phyloP scores from a whole-genome alignment of 1,140 invertebrate genomes.

The Drusus annulatus region DNA sequence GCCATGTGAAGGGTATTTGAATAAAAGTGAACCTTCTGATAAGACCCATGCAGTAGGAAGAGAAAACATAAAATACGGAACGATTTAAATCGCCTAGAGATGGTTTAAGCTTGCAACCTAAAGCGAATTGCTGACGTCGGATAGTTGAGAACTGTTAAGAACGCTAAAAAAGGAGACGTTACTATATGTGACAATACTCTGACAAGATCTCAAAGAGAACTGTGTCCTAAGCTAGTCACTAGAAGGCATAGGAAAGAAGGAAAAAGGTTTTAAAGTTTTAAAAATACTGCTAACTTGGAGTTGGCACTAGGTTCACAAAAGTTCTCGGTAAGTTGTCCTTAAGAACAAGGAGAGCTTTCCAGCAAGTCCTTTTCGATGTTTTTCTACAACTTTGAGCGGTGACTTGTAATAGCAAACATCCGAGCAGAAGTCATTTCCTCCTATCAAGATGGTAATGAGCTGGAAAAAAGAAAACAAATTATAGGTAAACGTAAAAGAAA shows the following conservation, averaged over 20 bases:
- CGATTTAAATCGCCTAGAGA: too few relatives aligned
- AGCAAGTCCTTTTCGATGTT: slow-evolving; percentile 71
- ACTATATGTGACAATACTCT: too few relatives aligned
- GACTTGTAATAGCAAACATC: slow-evolving; percentile 72
- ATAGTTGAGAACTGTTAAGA: background rate
- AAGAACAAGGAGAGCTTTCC: slow-evolving; percentile 70
- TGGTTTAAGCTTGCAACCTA: too few relatives aligned
- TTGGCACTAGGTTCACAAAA: slow-evolving; percentile 73
- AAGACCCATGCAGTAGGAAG: too few relatives aligned
- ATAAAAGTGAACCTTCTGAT: too few relatives aligned
- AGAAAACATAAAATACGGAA: background rate
- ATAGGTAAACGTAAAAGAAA: too few relatives aligned
- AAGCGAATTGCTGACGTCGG: background rate
- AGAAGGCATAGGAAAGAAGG: background rate
- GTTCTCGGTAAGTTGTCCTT: slow-evolving; percentile 75
- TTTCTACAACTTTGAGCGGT: slow-evolving; percentile 62
- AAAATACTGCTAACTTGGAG: slow-evolving; percentile 65
- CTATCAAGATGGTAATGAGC: slow-evolving; percentile 79
- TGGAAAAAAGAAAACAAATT: slow-evolving; percentile 64
- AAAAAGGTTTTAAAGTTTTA: background rate
- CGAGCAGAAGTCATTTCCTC: slow-evolving; percentile 80
- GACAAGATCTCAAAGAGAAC: too few relatives aligned
- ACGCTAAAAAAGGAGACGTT: too few relatives aligned
- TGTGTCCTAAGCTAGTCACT: too few relatives aligned
- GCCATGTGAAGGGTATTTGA: too few relatives aligned